These are phyloP conservation scores for Tamias sibiricus DNA, from an alignment of 2,113 vertebrate genomes.

Conservation along the genomic window DNA sequence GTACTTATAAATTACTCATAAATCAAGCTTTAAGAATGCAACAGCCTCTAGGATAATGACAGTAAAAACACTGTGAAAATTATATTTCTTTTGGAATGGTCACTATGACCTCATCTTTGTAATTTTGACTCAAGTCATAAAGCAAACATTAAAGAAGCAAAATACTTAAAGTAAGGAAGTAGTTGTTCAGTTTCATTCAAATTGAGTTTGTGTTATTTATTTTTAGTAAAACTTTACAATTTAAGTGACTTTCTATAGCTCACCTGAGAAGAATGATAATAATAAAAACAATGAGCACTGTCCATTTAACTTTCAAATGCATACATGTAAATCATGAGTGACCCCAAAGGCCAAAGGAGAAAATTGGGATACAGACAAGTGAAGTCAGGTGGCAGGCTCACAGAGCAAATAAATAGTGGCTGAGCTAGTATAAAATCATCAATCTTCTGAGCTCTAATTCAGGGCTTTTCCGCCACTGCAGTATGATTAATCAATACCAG, in stretches of 20 bases:
- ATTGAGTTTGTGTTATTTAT: background rate
- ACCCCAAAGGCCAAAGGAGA: background rate
- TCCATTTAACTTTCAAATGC: background rate
- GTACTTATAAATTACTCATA: background rate
- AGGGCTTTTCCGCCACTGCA: background rate
- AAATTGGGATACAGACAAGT: background rate
- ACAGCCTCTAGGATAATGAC: background rate
- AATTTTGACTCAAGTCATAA: background rate
- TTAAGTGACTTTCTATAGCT: background rate
- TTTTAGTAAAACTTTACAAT: background rate
- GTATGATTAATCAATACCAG: conserved; percentile 66
- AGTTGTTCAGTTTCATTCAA: background rate
- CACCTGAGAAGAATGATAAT: background rate
- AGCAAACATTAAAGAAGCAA: background rate
- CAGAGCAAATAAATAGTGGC: conserved; percentile 49
- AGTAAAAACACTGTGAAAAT: background rate
- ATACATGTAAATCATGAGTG: background rate
- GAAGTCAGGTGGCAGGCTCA: conserved; percentile 19
- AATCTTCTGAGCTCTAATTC: conserved; percentile 54
- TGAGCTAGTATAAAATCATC: conserved; percentile 50
- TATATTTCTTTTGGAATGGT: background rate
- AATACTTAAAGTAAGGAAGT: background rate
- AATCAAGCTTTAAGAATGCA: background rate
- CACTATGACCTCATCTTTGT: background rate
- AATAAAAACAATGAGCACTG: background rate